These are phyloP conservation scores for Troides helena DNA, from an alignment of 2,888 invertebrate species.

Conservation along the genomic window DNA sequence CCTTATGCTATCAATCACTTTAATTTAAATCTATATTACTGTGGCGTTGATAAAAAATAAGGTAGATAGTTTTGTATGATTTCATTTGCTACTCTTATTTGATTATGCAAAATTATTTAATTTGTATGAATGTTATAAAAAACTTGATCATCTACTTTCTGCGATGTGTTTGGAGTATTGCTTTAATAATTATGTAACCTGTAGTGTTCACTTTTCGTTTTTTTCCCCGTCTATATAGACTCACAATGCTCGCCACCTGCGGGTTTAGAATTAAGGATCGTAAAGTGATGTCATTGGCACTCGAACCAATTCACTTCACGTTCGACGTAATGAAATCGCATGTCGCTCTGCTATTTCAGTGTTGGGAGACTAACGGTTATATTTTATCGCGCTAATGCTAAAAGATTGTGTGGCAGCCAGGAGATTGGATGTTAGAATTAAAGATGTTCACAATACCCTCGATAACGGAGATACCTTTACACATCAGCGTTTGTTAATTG, in stretches of 20 bases:
- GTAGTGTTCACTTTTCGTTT: no score
- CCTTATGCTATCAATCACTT: no score
- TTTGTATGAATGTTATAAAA: no score
- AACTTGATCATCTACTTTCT: no score
- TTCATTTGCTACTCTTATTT: no score
- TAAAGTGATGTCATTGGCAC: conserved; percentile 26
- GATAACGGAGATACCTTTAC: neutral
- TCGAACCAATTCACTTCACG: conserved; percentile 23
- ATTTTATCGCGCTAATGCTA: conserved; percentile 18
- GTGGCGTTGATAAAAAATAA: no score
- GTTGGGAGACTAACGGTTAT: conserved; percentile 18
- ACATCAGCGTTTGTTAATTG: conserved; percentile 7
- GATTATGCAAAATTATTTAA: no score
- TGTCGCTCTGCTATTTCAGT: conserved; percentile 18
- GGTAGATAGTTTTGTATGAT: no score
- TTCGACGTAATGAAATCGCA: conserved; percentile 24
- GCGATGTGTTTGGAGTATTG: no score
- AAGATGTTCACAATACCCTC: conserved; percentile 2
- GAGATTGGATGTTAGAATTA: conserved; percentile 7
- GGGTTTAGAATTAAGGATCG: conserved; percentile 27
- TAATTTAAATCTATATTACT: no score
- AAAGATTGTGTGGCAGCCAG: neutral
- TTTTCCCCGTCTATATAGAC: neutral
- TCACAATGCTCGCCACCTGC: conserved; percentile 17
- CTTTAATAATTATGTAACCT: no score